Conservation (phyloP, 2,888 invertebrate species). For the Belgica antarctica region DNA sequence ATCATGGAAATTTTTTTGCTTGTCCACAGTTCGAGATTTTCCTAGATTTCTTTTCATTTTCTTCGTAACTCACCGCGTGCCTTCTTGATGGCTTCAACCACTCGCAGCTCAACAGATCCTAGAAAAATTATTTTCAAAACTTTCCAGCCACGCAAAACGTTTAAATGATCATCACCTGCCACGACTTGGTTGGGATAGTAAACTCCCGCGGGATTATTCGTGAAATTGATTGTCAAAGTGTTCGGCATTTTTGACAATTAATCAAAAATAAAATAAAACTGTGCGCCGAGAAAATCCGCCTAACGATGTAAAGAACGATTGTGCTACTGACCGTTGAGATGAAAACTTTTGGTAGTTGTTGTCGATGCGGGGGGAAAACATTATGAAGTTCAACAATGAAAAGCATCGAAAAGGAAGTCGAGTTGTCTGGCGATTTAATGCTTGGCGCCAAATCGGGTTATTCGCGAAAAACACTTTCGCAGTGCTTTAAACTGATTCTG, state of each 20-base stretch:
- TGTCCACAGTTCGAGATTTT: not conserved
- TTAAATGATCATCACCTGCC: slow-evolving; percentile 21
- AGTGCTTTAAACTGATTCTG: no score
- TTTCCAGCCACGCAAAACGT: not conserved
- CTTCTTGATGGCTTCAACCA: slow-evolving; percentile 25
- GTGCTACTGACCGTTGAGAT: not conserved
- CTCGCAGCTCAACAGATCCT: slow-evolving; percentile 22
- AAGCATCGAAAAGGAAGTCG: no score
- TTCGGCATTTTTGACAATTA: slow-evolving; percentile 16
- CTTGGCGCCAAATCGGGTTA: no score
- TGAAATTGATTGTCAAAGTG: not conserved
- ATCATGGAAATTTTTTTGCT: not conserved
- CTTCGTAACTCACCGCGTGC: slow-evolving; percentile 26
- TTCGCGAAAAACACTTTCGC: no score
- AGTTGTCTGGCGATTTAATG: no score
- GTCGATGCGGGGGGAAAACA: not conserved
- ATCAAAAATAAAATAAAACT: not conserved
- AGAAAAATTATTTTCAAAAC: not conserved
- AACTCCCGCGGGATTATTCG: slow-evolving; percentile 23
- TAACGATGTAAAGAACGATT: not conserved
- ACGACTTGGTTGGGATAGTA: slow-evolving; percentile 34
- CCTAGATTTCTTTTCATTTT: not conserved
- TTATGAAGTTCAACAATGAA: no score
- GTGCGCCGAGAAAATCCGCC: not conserved
- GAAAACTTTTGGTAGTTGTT: slow-evolving; percentile 32